These are phyloP conservation scores for Merluccius polli DNA, from an alignment of 2,797 vertebrate genomes.

Conservation along the genomic window DNA sequence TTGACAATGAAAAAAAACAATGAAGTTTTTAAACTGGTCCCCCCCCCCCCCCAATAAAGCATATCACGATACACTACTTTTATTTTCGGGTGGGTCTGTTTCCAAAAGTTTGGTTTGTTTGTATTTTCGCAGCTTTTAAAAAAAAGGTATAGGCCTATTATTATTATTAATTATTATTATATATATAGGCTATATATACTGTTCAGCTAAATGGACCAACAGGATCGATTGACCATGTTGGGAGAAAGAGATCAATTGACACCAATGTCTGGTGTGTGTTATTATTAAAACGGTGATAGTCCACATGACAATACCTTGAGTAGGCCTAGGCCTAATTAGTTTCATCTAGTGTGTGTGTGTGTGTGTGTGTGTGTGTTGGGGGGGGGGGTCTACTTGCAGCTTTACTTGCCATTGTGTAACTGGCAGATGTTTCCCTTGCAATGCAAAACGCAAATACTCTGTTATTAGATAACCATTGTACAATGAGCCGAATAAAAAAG, in stretches of 20 bases:
- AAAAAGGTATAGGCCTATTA: no score
- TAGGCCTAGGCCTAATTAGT: not conserved
- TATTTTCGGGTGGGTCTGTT: no score
- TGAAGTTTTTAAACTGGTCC: not conserved
- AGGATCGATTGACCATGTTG: not conserved
- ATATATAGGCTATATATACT: no score
- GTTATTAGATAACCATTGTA: no score
- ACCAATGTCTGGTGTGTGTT: not conserved
- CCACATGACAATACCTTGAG: not conserved
- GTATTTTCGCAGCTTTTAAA: not conserved
- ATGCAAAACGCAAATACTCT: not conserved
- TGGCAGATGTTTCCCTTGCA: no score
- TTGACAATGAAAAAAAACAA: not conserved
- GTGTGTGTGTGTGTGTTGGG: no score
- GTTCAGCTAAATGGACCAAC: not conserved
- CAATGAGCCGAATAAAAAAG: not conserved
- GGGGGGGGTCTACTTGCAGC: not conserved
- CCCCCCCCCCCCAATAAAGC: not conserved
- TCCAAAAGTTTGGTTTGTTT: no score
- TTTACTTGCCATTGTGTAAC: no score
- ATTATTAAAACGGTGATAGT: not conserved
- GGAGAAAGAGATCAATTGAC: not conserved
- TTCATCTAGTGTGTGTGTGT: no score
- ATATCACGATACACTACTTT: not conserved
- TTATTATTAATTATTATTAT: no score